Evolutionary conservation across 1,140 invertebrate genomes (phyloP).

Genomic region (Hypothenemus hampei): DNA sequence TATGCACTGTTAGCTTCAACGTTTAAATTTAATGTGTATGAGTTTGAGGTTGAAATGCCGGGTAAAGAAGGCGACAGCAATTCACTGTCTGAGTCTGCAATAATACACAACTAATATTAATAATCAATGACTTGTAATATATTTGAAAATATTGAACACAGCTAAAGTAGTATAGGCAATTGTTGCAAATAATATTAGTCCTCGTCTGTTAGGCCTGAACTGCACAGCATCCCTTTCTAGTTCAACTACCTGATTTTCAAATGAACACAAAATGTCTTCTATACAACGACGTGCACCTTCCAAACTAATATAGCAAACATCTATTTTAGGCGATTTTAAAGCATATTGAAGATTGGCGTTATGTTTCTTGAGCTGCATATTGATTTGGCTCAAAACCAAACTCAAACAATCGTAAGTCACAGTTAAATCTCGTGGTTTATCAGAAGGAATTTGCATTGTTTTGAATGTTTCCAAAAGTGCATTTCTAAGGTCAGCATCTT

Average conservation of each 20-base stretch:
- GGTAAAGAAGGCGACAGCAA: slow-evolving; percentile 40
- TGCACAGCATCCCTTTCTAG: too few species aligned
- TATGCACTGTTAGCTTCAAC: slow-evolving; percentile 61
- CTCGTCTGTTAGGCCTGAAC: too few species aligned
- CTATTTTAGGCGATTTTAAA: slow-evolving; percentile 15
- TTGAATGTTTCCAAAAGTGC: slow-evolving; percentile 14
- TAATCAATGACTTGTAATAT: too few species aligned
- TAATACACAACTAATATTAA: not conserved
- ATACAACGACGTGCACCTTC: slow-evolving; percentile 19
- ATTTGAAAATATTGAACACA: too few species aligned
- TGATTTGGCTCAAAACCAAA: slow-evolving; percentile 21
- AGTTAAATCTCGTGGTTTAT: slow-evolving; percentile 22
- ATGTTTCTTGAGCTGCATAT: slow-evolving; percentile 25
- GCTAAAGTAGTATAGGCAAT: too few species aligned
- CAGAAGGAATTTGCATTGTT: slow-evolving; percentile 26
- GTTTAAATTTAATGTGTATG: slow-evolving; percentile 63
- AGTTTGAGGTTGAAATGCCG: slow-evolving; percentile 55
- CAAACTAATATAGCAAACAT: slow-evolving; percentile 27
- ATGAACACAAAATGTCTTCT: slow-evolving; percentile 13
- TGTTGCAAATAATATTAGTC: too few species aligned
- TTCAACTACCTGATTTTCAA: slow-evolving; percentile 18
- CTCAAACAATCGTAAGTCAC: not conserved
- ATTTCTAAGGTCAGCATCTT: slow-evolving; percentile 18
- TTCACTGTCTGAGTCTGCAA: slow-evolving; percentile 54
- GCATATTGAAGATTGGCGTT: slow-evolving; percentile 23